Percentiles rank a stretch among this genome's conserved stretches.
Conservation (phyloP, 2,888 invertebrate species). For the Nymphalis polychloros region DNA sequence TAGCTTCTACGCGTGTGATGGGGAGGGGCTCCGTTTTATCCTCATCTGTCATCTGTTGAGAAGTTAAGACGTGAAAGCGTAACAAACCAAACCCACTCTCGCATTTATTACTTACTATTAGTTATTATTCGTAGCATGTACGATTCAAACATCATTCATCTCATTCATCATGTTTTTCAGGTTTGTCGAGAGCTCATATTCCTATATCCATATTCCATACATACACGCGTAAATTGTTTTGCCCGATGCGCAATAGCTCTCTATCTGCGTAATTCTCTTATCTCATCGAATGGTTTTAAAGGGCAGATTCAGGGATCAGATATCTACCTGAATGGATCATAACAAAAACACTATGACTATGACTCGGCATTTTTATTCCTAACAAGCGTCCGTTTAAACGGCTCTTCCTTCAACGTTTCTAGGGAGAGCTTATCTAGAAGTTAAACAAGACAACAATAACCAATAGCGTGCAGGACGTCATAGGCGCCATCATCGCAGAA, state of each 20-base stretch:
- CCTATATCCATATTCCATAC: neutral
- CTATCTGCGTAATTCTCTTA: conserved; percentile 43
- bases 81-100: too few relatives aligned
- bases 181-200: conserved; percentile 35
- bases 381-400: neutral
- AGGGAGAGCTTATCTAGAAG: conserved; percentile 23
- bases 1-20: too few relatives aligned
- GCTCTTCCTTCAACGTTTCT: neutral
- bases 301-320: conserved; percentile 27
- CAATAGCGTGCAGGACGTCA: conserved; percentile 45
- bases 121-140: too few relatives aligned
- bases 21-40: too few relatives aligned
- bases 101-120: too few relatives aligned
- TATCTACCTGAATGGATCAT: conserved; percentile 18
- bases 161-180: conserved; percentile 8
- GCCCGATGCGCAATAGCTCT: conserved; percentile 45
- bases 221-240: conserved; percentile 41
- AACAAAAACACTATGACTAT: conserved; percentile 16
- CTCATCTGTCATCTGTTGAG: too few relatives aligned
- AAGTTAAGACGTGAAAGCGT: too few relatives aligned
- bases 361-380: conserved; percentile 17
- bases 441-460: neutral
- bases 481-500: conserved; percentile 73
- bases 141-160: conserved; percentile 26
- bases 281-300: conserved; percentile 41